These are phyloP conservation scores for Muntiacus reevesi DNA, from an alignment of 2,113 vertebrate species.

Conservation along the genomic window DNA sequence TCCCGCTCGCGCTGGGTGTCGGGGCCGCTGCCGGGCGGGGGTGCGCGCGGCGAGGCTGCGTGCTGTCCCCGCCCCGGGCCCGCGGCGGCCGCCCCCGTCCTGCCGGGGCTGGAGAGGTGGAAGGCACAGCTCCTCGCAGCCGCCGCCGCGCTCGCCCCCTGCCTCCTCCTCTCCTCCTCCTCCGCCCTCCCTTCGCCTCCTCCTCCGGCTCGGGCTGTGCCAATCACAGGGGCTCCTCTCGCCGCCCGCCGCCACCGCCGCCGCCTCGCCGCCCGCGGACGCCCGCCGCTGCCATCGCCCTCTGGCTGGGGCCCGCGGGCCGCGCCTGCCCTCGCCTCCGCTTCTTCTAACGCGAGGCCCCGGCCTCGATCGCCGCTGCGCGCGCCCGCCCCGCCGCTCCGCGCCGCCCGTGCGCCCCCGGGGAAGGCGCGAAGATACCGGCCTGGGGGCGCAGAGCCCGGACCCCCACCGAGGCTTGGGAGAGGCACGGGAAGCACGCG, in stretches of 20 bases:
- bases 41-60: slow-evolving; percentile 45
- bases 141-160: slow-evolving; percentile 28
- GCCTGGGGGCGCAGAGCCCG: not conserved
- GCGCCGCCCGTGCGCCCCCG: not conserved
- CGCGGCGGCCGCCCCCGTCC: slow-evolving; percentile 71
- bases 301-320: not conserved
- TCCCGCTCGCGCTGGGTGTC: slow-evolving; percentile 68
- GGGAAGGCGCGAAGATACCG: not conserved
- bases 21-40: slow-evolving; percentile 48
- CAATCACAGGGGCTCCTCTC: slow-evolving; percentile 69
- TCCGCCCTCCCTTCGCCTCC: slow-evolving; percentile 55
- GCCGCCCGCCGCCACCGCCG: slow-evolving; percentile 63
- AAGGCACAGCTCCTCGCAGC: slow-evolving; percentile 42
- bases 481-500: not conserved
- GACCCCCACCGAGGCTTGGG: not conserved
- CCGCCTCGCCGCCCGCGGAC: slow-evolving; percentile 65
- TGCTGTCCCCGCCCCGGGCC: slow-evolving; percentile 60
- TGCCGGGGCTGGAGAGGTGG: slow-evolving; percentile 41
- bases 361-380: not conserved
- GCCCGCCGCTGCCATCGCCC: slow-evolving; percentile 57
- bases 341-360: not conserved
- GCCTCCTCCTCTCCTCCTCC: slow-evolving; percentile 33
- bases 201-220: slow-evolving; percentile 59
- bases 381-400: not conserved
- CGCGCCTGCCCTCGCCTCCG: not conserved